Evolutionary conservation across 2,113 vertebrate species (phyloP).

Genomic region (Collichthys lucidus): DNA sequence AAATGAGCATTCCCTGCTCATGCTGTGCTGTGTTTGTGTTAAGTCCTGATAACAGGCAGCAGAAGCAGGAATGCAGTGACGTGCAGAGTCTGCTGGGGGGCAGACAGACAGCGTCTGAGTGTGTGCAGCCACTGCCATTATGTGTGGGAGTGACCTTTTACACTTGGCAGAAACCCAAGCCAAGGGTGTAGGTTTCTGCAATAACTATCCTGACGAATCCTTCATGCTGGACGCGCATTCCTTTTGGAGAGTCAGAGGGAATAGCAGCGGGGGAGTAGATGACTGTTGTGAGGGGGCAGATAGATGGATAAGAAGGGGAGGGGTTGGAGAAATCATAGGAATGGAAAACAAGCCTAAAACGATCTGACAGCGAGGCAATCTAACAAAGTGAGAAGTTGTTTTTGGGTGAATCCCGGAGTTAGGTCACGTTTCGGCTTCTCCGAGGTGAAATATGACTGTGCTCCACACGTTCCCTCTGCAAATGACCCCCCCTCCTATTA

Average conservation of each 20-base stretch:
- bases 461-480: constrained; percentile 18
- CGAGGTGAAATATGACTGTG: constrained; percentile 20
- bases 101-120: constrained; percentile 2
- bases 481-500: background rate
- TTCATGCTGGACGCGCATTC: constrained; percentile 66
- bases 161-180: constrained; percentile 53
- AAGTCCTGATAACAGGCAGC: constrained; percentile 70
- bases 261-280: constrained; percentile 32
- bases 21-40: constrained; percentile 53
- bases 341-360: constrained; percentile 59
- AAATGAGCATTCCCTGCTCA: constrained; percentile 13
- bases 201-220: constrained; percentile 42
- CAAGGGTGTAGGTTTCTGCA: constrained; percentile 58
- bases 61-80: constrained; percentile 74
- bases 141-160: constrained; percentile 73
- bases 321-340: background rate
- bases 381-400: constrained; percentile 29
- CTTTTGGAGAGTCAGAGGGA: constrained; percentile 41
- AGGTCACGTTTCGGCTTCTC: background rate
- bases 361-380: constrained; percentile 25
- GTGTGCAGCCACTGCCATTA: constrained; percentile 9
- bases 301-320: background rate
- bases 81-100: constrained; percentile 59
- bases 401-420: constrained; percentile 22
- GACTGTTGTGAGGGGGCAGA: constrained; percentile 6